Base-by-base conservation (phyloP, 2,113 vertebrate species). In the Sprattus sprattus region DNA sequence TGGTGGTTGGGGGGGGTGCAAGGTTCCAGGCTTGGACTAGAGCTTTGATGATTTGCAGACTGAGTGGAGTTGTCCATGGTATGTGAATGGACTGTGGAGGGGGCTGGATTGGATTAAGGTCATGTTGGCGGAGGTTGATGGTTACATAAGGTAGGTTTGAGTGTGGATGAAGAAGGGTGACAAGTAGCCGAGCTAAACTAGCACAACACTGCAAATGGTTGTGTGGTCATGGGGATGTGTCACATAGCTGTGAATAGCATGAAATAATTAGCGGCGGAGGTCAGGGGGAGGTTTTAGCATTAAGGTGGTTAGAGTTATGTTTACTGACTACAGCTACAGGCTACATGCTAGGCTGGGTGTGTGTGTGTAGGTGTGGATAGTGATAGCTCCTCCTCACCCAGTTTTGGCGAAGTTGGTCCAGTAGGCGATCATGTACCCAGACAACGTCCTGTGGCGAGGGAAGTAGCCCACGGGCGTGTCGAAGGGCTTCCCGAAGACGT, bases 401-500 rank as follows among this genome's bases (percentile, higher is more conserved):
- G 93, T 96, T 54, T 81, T 94, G 89, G 97, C 97, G 45, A 97
- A 97, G 90, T 98, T 97, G 93, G 95, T 97, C 97, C 97, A 98
- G 90, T 97, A 97, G 25, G 96, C 95, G 0, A 97, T 97, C 93
- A 97, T 92, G 90, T 85, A 44, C 9, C 57, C 25, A 0, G 97
- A 95, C 81, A 98, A 91, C 0, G 94, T 94, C 75, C 96, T 89
- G 88, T 98, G 95, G 81, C 94, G 92, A 6, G 95, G 18, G 64
- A 87, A 85, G 94, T 98, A 98, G 86, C 91, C 91, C 67, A 96
- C 5, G 0, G 95, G 94, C 0, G 86, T 95, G 82, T 88, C 4
- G 0, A 96, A 96, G 13, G 97, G 97, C 81, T 97, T 97, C 16
- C 97, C 97, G 0, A 98, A 97, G 81, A 98, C 90, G 0, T 97